Base-by-base conservation (phyloP, 2,888 invertebrate genomes). In the Lasioglossum lativentre region DNA sequence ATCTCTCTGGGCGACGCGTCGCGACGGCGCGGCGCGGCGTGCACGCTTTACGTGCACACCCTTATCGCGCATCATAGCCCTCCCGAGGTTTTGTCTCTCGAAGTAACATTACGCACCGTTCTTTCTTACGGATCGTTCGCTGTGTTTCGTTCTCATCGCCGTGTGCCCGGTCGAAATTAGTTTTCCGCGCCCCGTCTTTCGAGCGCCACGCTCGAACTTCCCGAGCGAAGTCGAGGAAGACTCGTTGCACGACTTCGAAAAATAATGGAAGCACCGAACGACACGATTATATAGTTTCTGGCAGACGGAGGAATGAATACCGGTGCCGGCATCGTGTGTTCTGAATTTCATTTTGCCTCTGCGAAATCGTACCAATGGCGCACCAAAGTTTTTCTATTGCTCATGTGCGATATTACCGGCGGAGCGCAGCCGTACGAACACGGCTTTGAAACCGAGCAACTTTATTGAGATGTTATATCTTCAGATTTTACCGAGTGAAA, bases 1-100 rank as follows among this genome's bases (percentile, higher is more conserved):
- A 93, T 92, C 90, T 91, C 89, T 78, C 87, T n/a, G 34, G 34
- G 66, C 68, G 38, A 66, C 86, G 83, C 68, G 38, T 56, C 86
- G 82, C 80, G 76, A 52, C 66, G 78, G 47, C 45, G 76, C 75
- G n/a, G n/a, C n/a, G n/a, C n/a, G n/a, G n/a, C n/a, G n/a, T n/a
- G 85, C n/a, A 12, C 79, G 79, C 77, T 81, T 59, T 80, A 88
- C 80, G 90, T 52, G 52, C 52, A 52, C 81, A 84, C 76, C 63
- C 71, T 87, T 86, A 82, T 80, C 85, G 81, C 83, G 70, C 76
- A 63, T 85, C 83, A 80, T 85, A 78, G 83, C 52, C 27, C 34
- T 19, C 82, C 81, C 82, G 12, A 47, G 78, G 73, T 83, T 83
- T 83, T 70, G 81, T 56, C 81, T 56, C 77, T 42, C 81, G 75